Conservation (phyloP, 2,113 vertebrate genomes). For the Microcebus tavaratra region DNA sequence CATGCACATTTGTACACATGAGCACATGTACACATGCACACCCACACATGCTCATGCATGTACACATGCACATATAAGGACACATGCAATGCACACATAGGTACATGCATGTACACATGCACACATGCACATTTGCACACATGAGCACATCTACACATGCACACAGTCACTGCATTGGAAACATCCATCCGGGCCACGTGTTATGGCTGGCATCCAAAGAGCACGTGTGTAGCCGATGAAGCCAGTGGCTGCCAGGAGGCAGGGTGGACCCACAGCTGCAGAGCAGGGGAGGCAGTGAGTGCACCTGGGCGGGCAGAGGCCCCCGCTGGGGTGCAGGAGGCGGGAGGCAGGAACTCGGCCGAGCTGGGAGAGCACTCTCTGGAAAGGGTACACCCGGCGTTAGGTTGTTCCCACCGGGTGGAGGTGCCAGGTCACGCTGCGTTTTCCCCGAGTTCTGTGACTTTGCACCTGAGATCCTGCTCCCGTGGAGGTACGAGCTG, state of each 20-base stretch:
- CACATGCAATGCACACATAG: background rate
- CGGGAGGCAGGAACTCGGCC: too few relatives aligned
- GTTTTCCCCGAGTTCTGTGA: background rate
- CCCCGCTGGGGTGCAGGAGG: fast-evolving
- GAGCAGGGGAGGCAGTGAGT: background rate
- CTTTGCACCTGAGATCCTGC: background rate
- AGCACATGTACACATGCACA: background rate
- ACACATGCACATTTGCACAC: background rate
- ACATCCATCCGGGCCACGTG: background rate
- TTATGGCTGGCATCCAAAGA: background rate
- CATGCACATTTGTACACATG: too few relatives aligned
- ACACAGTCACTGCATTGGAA: background rate
- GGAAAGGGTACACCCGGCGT: fast-evolving
- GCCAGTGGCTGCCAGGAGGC: too few relatives aligned
- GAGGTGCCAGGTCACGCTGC: fast-evolving
- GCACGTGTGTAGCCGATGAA: background rate
- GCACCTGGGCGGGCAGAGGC: background rate
- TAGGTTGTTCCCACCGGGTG: fast-evolving
- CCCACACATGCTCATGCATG: too few relatives aligned
- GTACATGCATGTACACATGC: too few relatives aligned
- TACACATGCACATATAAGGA: too few relatives aligned
- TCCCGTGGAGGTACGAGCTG: fast-evolving
- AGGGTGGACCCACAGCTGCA: too few relatives aligned
- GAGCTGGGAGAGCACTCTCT: too few relatives aligned
- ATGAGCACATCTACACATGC: background rate